These are phyloP conservation scores for Drosophila seclusa DNA, from an alignment of 2,888 invertebrate genomes.

Conservation along the genomic window DNA sequence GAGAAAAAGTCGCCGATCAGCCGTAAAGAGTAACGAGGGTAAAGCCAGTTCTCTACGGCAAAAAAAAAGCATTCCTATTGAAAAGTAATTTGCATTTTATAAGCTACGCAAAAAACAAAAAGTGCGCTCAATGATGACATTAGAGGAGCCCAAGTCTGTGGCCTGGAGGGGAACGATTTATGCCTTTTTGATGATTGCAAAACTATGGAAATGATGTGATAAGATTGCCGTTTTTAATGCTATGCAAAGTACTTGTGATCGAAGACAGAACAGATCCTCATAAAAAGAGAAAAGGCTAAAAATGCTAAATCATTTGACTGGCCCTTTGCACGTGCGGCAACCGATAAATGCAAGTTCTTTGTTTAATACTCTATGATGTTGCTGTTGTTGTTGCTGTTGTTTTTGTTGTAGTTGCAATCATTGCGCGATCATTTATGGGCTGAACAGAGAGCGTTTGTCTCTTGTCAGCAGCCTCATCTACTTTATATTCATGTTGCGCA, in stretches of 20 bases:
- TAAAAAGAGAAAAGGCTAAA: slow-evolving; percentile 16
- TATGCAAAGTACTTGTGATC: slow-evolving; percentile 74
- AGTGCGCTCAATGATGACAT: slow-evolving; percentile 57
- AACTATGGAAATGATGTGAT: slow-evolving; percentile 61
- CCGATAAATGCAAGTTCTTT: slow-evolving; percentile 39
- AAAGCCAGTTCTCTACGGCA: slow-evolving; percentile 17
- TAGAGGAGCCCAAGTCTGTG: slow-evolving; percentile 48
- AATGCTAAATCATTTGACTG: slow-evolving; percentile 59
- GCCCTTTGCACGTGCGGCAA: slow-evolving; percentile 67
- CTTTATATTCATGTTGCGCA: slow-evolving; percentile 65
- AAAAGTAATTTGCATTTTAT: slow-evolving; percentile 79
- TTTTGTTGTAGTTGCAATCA: slow-evolving; percentile 55
- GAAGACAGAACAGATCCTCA: slow-evolving; percentile 37
- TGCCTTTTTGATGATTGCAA: slow-evolving; percentile 80
- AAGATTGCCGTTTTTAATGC: slow-evolving; percentile 49
- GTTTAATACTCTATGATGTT: slow-evolving; percentile 8
- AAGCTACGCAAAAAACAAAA: slow-evolving; percentile 42
- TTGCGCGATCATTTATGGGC: slow-evolving; percentile 53
- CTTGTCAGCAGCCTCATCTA: slow-evolving; percentile 54
- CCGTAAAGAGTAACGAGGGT: slow-evolving; percentile 4
- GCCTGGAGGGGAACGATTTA: slow-evolving; percentile 72
- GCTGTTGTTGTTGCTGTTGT: slow-evolving; percentile 20
- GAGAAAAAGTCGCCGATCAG: slow-evolving; percentile 49
- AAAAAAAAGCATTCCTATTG: slow-evolving; percentile 56
- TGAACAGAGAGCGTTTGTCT: slow-evolving; percentile 29